A percentile compares a stretch with the other conserved stretches of the same genome.
Evolutionary conservation across 2,113 vertebrate genomes (phyloP).

Genomic region (Strix aluco): DNA sequence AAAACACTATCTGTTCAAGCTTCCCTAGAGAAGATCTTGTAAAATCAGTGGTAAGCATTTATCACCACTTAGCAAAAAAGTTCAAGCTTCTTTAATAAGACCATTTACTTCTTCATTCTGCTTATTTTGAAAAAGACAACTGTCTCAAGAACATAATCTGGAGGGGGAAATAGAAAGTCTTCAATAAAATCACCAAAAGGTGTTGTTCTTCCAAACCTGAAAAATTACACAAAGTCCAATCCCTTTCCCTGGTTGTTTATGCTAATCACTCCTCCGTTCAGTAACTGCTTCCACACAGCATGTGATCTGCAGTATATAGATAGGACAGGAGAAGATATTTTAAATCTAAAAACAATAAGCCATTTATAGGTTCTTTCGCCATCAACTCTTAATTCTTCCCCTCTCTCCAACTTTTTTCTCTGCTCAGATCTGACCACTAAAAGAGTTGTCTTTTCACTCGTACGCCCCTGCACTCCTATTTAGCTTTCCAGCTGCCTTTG

Average conservation of each 20-base stretch:
- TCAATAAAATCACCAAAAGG: not conserved
- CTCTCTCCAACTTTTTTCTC: not conserved
- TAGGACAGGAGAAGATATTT: not conserved
- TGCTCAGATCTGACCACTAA: not conserved
- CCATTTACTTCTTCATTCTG: not conserved
- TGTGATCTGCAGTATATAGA: not conserved
- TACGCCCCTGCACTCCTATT: not conserved
- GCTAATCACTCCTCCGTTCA: not conserved
- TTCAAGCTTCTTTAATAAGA: not conserved
- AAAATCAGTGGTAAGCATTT: not conserved
- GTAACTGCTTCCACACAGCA: not conserved
- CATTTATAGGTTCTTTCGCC: not conserved
- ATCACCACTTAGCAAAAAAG: not conserved
- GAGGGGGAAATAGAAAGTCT: not conserved
- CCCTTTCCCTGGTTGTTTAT: not conserved
- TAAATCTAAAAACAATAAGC: not conserved
- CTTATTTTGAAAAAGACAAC: not conserved
- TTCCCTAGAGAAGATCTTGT: not conserved
- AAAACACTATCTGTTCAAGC: not conserved
- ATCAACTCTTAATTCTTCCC: not conserved
- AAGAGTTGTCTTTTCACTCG: not conserved
- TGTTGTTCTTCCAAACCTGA: not conserved
- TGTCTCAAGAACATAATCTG: not conserved
- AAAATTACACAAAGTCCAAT: not conserved
- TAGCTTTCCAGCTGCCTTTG: not conserved